Percentiles rank a stretch among this genome's conserved stretches.
Evolutionary conservation across 1,140 invertebrate genomes (phyloP).

Genomic region (Leptinotarsa texana): DNA sequence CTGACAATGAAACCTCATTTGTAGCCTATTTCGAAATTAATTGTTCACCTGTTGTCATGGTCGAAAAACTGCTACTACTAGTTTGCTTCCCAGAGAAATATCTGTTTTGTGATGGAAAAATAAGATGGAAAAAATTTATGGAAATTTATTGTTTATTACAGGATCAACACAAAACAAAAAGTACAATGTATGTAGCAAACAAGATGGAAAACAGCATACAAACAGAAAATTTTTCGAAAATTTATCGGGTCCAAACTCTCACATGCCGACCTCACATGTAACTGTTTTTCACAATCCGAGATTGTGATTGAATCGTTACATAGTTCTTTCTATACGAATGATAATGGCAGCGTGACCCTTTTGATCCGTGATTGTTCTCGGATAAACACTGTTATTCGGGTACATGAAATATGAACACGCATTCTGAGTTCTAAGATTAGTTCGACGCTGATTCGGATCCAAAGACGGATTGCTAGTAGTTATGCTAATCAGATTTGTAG

Average conservation of each 20-base stretch:
- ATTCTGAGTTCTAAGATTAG: conserved; percentile 17
- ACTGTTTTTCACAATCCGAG: conserved; percentile 19
- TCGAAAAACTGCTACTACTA: too few relatives aligned
- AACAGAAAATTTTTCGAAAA: background rate
- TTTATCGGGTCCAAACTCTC: background rate
- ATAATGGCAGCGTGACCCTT: conserved; percentile 23
- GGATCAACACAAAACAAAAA: background rate
- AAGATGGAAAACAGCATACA: background rate
- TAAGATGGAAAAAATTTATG: too few relatives aligned
- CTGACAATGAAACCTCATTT: too few relatives aligned
- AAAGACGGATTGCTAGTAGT: background rate
- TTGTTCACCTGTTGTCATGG: too few relatives aligned
- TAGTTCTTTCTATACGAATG: conserved; percentile 21
- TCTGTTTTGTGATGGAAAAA: too few relatives aligned
- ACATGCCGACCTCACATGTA: conserved; percentile 24
- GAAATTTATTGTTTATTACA: too few relatives aligned
- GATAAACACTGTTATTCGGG: conserved; percentile 21
- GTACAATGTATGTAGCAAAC: background rate
- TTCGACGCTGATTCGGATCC: background rate
- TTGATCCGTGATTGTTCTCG: conserved; percentile 26
- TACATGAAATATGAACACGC: conserved; percentile 3
- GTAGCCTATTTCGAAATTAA: too few relatives aligned
- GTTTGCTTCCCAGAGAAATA: too few relatives aligned
- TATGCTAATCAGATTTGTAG: conserved; percentile 19
- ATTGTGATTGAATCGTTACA: conserved; percentile 16